Base-by-base conservation (phyloP, 2,113 vertebrate species). In the Probosciger aterrimus region DNA sequence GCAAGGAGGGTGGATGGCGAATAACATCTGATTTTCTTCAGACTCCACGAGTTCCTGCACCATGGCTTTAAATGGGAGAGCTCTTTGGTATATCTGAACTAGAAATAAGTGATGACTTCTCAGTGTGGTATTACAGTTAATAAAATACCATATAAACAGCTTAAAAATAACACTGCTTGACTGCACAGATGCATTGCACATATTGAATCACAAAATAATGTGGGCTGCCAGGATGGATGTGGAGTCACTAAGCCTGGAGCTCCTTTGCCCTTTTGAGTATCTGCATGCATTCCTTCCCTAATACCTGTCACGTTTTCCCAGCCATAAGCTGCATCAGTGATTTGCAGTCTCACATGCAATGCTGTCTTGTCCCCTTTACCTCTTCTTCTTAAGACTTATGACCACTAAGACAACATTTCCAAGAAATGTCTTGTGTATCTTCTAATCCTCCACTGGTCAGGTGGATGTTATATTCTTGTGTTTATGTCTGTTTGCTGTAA, bases 401-500 rank as follows among this genome's bases (percentile, higher is more conserved):
- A 87, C 64, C 46, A 11, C 74, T 92, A 18, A 44, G 52, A 70
- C 46, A 95, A 88, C 77, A 60, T 88, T 96, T 93, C 76, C 55
- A 90, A 90, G 93, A 81, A 96, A 73, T 8, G 4, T 22, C 69
- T 69, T 74, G n/a, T 46, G 14, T 55, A n/a, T 81, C 80, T 78
- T 52, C 76, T 96, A 94, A 96, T 96, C 93, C 69, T 59, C 24
- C 44, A 1, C 55, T 41, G 79, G 16, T 87, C 80, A 59, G 75
- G 84, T 88, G 82, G 76, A 65, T 68, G 25, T 65, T 67, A 74
- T 69, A 77, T 69, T 88, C 85, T 68, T 14, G 10, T 82, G 18
- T 90, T 93, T 92, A 31, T 74, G 86, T 83, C 93, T 89, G 44
- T 55, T 18, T 89, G 95, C 86, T 74, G 46, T 78, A 50, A n/a